These are phyloP conservation scores for Drosophila pseudoobscura DNA, from an alignment of 1,140 invertebrate genomes.

Conservation along the genomic window DNA sequence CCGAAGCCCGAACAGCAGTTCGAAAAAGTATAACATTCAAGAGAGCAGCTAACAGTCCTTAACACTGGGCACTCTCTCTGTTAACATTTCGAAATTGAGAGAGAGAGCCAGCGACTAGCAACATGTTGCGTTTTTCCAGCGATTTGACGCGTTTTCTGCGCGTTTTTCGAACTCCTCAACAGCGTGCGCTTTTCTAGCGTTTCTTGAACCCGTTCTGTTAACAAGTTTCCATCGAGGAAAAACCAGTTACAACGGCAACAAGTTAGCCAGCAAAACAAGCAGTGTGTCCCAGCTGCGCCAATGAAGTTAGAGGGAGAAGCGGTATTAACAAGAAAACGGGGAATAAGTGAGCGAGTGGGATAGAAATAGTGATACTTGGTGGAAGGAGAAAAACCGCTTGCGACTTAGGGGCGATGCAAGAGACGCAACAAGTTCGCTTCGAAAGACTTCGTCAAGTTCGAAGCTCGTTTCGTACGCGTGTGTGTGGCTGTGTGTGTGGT, in stretches of 20 bases:
- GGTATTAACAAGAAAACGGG: background rate
- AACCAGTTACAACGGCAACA: slow-evolving; percentile 55
- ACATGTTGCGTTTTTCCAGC: slow-evolving; percentile 44
- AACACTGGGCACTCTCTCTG: background rate
- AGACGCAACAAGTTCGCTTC: slow-evolving; percentile 41
- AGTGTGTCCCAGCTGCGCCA: background rate
- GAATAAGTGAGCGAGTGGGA: slow-evolving; percentile 7
- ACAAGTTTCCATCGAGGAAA: slow-evolving; percentile 44
- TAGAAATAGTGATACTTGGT: too few species aligned
- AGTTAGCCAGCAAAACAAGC: slow-evolving; percentile 14
- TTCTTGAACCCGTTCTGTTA: slow-evolving; percentile 29
- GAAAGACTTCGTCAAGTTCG: slow-evolving; percentile 28
- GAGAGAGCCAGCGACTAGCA: slow-evolving; percentile 27
- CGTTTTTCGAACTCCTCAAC: slow-evolving; percentile 21
- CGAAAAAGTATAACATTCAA: background rate
- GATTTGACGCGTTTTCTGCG: slow-evolving; percentile 22
- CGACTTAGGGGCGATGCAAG: too few species aligned
- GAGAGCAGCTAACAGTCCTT: slow-evolving; percentile 15
- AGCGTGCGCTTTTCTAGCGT: slow-evolving; percentile 45
- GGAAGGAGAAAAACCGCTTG: too few species aligned
- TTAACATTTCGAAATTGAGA: slow-evolving; percentile 1
- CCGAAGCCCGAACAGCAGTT: too few species aligned
- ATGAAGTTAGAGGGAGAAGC: background rate
- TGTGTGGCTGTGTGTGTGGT: background rate
- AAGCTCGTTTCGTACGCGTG: too few species aligned